Evolutionary conservation across 2,888 invertebrate genomes (phyloP).

Genomic region (Augochlorella aurata): DNA sequence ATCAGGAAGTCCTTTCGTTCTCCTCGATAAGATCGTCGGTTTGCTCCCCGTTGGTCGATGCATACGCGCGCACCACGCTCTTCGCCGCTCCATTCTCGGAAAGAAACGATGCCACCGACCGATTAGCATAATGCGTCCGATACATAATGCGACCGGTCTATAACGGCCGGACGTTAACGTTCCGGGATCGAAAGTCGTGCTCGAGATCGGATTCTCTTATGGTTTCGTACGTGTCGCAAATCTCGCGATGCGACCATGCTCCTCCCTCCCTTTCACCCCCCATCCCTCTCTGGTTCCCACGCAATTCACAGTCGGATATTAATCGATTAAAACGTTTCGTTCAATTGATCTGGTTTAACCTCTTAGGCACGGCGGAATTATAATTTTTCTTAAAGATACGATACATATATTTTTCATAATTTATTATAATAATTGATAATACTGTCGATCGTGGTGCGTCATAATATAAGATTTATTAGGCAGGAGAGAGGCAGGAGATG

Average conservation of each 20-base stretch:
- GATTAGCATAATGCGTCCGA: constrained; percentile 60
- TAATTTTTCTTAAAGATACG: too few relatives aligned
- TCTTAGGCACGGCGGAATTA: too few relatives aligned
- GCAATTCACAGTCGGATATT: too few relatives aligned
- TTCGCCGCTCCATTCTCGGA: not conserved
- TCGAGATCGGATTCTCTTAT: not conserved
- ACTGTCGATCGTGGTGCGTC: too few relatives aligned
- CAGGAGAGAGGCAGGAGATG: too few relatives aligned
- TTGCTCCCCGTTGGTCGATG: not conserved
- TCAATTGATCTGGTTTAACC: too few relatives aligned
- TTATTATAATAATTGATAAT: too few relatives aligned
- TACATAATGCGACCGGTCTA: constrained; percentile 25
- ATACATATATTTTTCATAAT: too few relatives aligned
- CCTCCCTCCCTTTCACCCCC: too few relatives aligned
- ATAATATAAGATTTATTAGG: too few relatives aligned
- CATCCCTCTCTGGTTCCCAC: too few relatives aligned
- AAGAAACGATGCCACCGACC: constrained; percentile 24
- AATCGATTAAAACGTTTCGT: too few relatives aligned
- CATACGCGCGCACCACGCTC: constrained; percentile 1
- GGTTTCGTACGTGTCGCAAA: not conserved
- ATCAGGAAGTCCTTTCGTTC: constrained; percentile 53
- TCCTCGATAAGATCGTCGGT: constrained; percentile 43
- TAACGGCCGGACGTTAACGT: constrained; percentile 22
- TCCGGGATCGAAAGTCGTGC: not conserved
- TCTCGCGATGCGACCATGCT: not conserved